These are phyloP conservation scores for Drosophila punjabiensis DNA, from an alignment of 1,140 invertebrate species.

Conservation along the genomic window DNA sequence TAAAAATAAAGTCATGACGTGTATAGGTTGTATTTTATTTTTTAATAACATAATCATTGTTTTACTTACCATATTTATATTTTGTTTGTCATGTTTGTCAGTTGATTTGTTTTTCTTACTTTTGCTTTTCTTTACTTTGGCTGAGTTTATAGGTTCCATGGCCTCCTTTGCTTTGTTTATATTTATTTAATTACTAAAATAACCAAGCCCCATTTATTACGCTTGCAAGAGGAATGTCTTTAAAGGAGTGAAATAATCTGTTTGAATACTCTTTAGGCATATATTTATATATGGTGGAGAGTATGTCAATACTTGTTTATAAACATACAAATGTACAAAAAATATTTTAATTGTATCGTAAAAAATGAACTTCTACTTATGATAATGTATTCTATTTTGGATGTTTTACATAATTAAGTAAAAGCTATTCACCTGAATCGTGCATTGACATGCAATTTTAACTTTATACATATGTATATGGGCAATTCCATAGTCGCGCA, in stretches of 20 bases:
- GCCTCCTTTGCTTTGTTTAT: neutral
- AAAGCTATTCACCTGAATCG: neutral
- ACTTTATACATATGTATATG: neutral
- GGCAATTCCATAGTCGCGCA: too few relatives aligned
- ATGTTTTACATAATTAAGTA: neutral
- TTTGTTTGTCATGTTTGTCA: conserved; percentile 56
- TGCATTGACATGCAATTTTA: neutral
- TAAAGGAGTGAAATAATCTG: neutral
- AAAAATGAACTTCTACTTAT: neutral
- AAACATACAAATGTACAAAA: neutral
- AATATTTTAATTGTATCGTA: neutral
- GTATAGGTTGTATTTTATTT: neutral
- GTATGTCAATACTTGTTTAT: too few relatives aligned
- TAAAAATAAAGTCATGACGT: conserved; percentile 67
- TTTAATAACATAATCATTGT: neutral
- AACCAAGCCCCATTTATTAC: neutral
- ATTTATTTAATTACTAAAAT: neutral
- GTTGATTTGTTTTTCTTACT: conserved; percentile 46
- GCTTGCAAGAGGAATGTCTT: neutral
- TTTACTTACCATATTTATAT: conserved; percentile 63
- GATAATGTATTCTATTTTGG: neutral
- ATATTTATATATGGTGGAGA: neutral
- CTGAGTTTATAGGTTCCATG: neutral
- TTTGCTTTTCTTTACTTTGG: conserved; percentile 34
- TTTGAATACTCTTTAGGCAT: neutral